Base-by-base conservation (phyloP, 2,113 vertebrate genomes). In the Tinamus guttatus region DNA sequence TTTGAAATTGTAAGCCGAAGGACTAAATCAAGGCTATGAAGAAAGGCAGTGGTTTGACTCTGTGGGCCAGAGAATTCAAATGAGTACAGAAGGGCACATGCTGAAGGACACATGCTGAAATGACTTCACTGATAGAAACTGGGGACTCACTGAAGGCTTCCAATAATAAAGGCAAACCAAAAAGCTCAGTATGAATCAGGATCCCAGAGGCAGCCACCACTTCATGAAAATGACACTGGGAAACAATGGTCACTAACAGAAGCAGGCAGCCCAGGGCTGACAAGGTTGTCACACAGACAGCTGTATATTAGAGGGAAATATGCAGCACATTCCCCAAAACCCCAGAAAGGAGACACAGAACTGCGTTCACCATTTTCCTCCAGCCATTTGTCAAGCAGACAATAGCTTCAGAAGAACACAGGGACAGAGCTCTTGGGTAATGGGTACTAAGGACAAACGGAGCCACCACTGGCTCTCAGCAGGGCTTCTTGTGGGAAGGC, bases 201-300 rank as follows among this genome's bases (percentile, higher is more conserved):
- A 34, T 84, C 77, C 51, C 77, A 40, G 74, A 56, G 56, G 28
- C 51, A 78, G 60, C 69, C 83, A 74, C 56, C 36, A 41, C 68
- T 88, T 88, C 6, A 4, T 8, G 4, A 84, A 92, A 79, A 79
- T 64, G 60, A 68, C 80, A 52, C 58, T 69, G 65, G 62, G 74
- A 84, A 94, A 90, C 81, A 95, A 58, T 89, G 38, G 17, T 36
- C 65, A 43, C 22, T 79, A 69, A 58, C 60, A 88, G 74, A 81
- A 81, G 20, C 41, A 34, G 49, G 28, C 40, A 95, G 85, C 75
- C 71, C 43, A 2, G 0, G 20, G 36, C 87, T 89, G 56, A 30
- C 65, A 63, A 74, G 7, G 7, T 12, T 92, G 59, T 92, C 60
- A 70, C 40, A 28, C 60, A 71, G 41, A 76, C 16, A 49, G 34